phyloP scores from a whole-genome alignment of 2,797 vertebrate genomes.

The Propithecus perrieri region DNA sequence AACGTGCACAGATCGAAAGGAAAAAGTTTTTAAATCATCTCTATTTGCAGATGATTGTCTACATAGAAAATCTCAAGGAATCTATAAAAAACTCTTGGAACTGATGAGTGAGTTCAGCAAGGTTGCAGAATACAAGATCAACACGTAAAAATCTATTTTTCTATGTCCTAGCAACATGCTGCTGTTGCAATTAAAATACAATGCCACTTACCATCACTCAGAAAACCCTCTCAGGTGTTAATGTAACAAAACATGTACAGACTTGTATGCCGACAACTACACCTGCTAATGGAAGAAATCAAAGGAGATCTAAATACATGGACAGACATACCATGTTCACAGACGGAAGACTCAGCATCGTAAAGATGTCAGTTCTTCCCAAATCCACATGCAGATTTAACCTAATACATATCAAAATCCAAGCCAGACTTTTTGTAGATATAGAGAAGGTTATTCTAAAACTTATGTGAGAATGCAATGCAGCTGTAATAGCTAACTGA shows the following conservation, averaged over 20 bases:
- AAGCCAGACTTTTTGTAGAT: not conserved
- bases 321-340: not conserved
- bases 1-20: not conserved
- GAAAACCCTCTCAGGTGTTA: not conserved
- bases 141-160: no score
- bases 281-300: not conserved
- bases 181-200: no score
- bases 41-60: not conserved
- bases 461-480: no score
- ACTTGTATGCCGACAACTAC: not conserved
- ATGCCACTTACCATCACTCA: not conserved
- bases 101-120: no score
- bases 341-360: not conserved
- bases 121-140: no score
- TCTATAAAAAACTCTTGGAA: no score
- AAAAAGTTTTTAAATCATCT: not conserved
- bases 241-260: not conserved
- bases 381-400: not conserved
- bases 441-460: no score
- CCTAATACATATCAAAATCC: no score
- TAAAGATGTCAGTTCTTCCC: not conserved
- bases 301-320: not conserved
- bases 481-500: no score
- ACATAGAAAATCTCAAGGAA: not conserved
- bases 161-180: no score